Percentiles rank a stretch among this genome's conserved stretches.
Evolutionary conservation across 1,140 invertebrate species (phyloP).

Genomic region (Leptinotarsa texana): DNA sequence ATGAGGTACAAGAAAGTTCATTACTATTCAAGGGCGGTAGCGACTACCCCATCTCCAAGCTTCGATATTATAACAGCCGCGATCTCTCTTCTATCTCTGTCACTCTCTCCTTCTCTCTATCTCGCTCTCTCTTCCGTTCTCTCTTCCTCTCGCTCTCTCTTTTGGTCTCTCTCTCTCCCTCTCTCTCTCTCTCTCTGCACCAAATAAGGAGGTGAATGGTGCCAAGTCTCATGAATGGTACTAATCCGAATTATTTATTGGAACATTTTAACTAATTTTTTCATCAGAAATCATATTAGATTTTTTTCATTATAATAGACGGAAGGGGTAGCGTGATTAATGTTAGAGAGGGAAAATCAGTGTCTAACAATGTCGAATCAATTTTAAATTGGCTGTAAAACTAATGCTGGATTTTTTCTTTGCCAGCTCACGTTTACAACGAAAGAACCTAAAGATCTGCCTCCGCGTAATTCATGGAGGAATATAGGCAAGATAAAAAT

Average conservation of each 20-base stretch:
- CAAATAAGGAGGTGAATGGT: too few relatives aligned
- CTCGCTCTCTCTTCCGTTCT: not conserved
- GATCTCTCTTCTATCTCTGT: not conserved
- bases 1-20: not conserved
- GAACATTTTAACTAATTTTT: not conserved
- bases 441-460: too few relatives aligned
- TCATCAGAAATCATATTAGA: too few relatives aligned
- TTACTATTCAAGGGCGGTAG: not conserved
- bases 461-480: too few relatives aligned
- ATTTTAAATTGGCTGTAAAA: too few relatives aligned
- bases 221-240: not conserved
- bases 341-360: not conserved
- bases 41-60: not conserved
- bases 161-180: not conserved
- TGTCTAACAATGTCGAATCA: not conserved
- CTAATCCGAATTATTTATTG: not conserved
- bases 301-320: not conserved
- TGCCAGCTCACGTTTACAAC: too few relatives aligned
- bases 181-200: not conserved
- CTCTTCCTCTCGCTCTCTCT: not conserved
- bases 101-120: not conserved
- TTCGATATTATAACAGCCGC: too few relatives aligned
- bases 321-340: not conserved
- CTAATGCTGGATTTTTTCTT: too few relatives aligned
- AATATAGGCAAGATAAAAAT: too few relatives aligned